Evolutionary conservation across 2,797 vertebrate genomes (phyloP), one percentile per base, ranked within the genome.

Genomic region (Naso thynnoides): DNA sequence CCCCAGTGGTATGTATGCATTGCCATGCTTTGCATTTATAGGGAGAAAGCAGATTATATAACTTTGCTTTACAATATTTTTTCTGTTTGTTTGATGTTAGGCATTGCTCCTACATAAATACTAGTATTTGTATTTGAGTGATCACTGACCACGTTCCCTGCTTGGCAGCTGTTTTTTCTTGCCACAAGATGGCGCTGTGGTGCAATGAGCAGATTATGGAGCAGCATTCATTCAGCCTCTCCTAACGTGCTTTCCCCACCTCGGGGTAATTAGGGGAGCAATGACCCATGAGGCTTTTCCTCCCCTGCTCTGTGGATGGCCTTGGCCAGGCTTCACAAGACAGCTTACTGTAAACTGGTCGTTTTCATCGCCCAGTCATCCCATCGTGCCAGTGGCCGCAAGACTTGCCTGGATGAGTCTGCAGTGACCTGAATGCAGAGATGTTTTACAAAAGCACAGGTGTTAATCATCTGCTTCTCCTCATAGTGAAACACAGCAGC

Each of bases 101-200:
- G n/a, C n/a, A n/a, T n/a, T n/a, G n/a, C n/a, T n/a, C n/a, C n/a
- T n/a, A n/a, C n/a, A n/a, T n/a, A n/a, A n/a, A n/a, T n/a, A n/a
- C n/a, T n/a, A n/a, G n/a, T n/a, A n/a, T n/a, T n/a, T n/a, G 47
- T 8, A 15, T 73, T 50, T 44, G 24, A 45, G 8, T 19, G 23
- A 8, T 55, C 24, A 24, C 24, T 27, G 16, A 27, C 11, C 26
- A 47, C 1, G 16, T 31, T 61, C 33, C 9, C 24, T 49, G 16
- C 0, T 0, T 49, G 60, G 61, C 39, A 55, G 36, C 19, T 44
- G 58, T 47, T 53, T 9, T 18, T n/a, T 27, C 41, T 70, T 58
- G 27, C 86, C 93, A 93, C 88, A 73, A 92, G 93, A 83, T 93
- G 91, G 93, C 4, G 83, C 70, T 74, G 68, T 48, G 76, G 82